These are phyloP conservation scores for Hirtodrosophila cameraria DNA, from an alignment of 2,888 invertebrate genomes.

Conservation along the genomic window DNA sequence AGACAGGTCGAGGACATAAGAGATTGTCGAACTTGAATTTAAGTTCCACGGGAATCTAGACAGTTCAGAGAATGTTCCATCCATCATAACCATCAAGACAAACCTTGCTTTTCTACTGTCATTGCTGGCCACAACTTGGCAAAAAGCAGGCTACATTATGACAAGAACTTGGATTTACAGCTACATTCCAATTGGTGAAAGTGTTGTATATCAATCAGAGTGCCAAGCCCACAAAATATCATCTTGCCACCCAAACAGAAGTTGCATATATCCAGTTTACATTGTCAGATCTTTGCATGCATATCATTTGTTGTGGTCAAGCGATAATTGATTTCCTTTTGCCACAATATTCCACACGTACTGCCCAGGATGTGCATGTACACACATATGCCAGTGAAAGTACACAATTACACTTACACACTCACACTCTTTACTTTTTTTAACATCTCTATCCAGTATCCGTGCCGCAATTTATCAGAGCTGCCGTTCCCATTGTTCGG, in stretches of 20 bases:
- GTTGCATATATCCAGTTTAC: not conserved
- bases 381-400: too few species aligned
- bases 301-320: constrained; percentile 36
- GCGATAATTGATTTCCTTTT: constrained; percentile 59
- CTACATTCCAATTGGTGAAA: not conserved
- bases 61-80: too few species aligned
- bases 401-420: not conserved
- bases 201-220: constrained; percentile 26
- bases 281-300: constrained; percentile 4
- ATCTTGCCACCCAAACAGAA: too few species aligned
- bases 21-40: too few species aligned
- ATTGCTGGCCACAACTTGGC: not conserved
- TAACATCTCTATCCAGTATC: too few species aligned
- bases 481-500: too few species aligned
- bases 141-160: not conserved
- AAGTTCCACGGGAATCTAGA: too few species aligned
- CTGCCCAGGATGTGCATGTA: not conserved
- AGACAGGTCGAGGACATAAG: too few species aligned
- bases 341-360: constrained; percentile 10
- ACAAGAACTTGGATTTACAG: not conserved
- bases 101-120: too few species aligned
- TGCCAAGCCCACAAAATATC: not conserved
- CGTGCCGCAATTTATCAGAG: too few species aligned
- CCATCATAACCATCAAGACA: too few species aligned
- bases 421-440: too few species aligned